Evolutionary conservation across 2,797 vertebrate genomes (phyloP).

Genomic region (Pagetopsis macropterus): DNA sequence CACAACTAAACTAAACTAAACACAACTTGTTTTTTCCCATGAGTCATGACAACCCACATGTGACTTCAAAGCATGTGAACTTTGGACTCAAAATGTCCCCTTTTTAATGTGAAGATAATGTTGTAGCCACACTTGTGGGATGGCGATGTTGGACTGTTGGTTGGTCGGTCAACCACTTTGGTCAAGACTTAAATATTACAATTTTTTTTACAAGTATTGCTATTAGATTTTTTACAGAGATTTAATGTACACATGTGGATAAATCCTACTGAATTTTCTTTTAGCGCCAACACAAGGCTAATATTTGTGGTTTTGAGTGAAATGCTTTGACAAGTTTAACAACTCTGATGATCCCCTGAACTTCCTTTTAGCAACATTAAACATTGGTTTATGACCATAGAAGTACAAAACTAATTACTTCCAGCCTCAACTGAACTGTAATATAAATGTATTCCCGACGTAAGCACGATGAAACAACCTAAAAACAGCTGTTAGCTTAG

Average conservation of each 20-base stretch:
- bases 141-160: neutral
- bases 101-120: neutral
- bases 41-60: neutral
- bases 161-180: neutral
- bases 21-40: neutral
- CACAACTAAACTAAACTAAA: neutral
- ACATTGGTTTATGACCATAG: no score
- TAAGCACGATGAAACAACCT: neutral
- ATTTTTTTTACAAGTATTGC: neutral
- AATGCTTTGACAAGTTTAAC: no score
- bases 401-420: no score
- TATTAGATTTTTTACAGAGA: neutral
- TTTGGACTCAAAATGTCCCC: neutral
- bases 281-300: neutral
- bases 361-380: no score
- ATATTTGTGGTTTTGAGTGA: no score
- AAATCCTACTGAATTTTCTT: neutral
- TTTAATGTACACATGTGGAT: neutral
- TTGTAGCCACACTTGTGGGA: neutral
- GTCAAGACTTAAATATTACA: neutral
- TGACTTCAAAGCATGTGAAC: neutral
- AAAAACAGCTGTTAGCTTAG: neutral
- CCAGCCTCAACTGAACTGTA: no score
- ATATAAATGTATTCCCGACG: neutral
- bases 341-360: no score